Base-by-base conservation (phyloP, 2,113 vertebrate genomes). In the Pseudorasbora parva region DNA sequence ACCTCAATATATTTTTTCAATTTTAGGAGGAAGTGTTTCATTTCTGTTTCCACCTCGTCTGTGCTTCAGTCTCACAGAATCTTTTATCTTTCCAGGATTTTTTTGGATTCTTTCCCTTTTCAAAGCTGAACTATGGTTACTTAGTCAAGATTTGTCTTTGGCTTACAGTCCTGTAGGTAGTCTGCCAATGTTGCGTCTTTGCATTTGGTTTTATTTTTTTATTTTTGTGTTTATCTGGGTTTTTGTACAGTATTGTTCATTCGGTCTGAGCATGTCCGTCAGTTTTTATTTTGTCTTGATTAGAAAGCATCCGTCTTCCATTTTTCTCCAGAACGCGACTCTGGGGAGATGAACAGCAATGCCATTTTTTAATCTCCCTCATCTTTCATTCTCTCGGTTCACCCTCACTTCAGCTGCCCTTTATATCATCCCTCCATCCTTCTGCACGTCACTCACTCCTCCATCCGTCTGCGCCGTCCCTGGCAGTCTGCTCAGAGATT, bases 301-400 rank as follows among this genome's bases (percentile, higher is more conserved):
- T 9, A 21, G 11, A 41, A 9, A 41, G 19, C 2, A 25, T 45
- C 8, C 11, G 21, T 45, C 37, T 60, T 60, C 3, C 8, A 10
- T 60, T 25, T 78, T 78, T 19, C 21, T 78, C 56, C 11, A 23
- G 21, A 57, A 56, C 2, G 9, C 19, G 8, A 51, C 47, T 75
- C 25, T 56, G 27, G 27, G 51, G 54, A 57, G 30, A 59, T 77
- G 21, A 59, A 77, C 3, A 11, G 30, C 59, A 23, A 59, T 37
- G 54, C 12, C 54, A 41, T 37, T 57, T 51, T 15, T 75, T 41
- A n/a, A 14, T 41, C 19, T 57, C n/a, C 21, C 54, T 23, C 74
- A 77, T 77, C 8, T 77, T 77, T 43, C 54, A 77, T 43, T 77
- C 54, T 43, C 54, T 43, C 33, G 23, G 21, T 59, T 77, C 75